Base-by-base conservation (phyloP, 2,888 invertebrate species). In the Syrista parreyssii region DNA sequence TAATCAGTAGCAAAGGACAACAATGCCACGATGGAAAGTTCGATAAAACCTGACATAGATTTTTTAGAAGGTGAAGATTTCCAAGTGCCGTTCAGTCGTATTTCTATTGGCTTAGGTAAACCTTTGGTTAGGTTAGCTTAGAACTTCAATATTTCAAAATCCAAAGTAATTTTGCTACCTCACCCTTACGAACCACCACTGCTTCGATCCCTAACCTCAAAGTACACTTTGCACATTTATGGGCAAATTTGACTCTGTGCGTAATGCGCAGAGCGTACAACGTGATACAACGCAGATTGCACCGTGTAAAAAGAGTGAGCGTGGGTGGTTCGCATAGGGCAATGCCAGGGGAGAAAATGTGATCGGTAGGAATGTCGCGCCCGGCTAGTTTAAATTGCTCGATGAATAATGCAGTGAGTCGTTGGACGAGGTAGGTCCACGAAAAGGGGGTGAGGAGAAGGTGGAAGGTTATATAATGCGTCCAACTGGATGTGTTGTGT, bases 401-500 rank as follows among this genome's bases (percentile, higher is more conserved):
- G 31, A 68, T 75, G 75, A 75, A 75, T 75, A 75, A 75, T 75
- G 75, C 68, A 75, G 31, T n/a, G 68, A 75, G 68, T 32, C 55
- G 30, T n/a, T 30, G 74, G 35, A 32, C 30, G 9, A 36, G 74
- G 33, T 34, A 0, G 40, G 68, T 6, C 11, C 12, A 34, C 6
- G 75, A 69, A 35, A 34, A 68, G 12, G 68, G 55, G 12, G 12
- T 11, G 35, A 4, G 33, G 68, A 34, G 68, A 23, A 69, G 34
- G 31, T n/a, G 40, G 35, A 23, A 31, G 23, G 74, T 31, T 35
- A 35, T 40, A 15, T 74, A 74, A 74, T 80, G 79, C 79, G n/a
- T 73, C 55, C 73, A 80, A 80, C 68, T 68, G n/a, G 76, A 79
- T 78, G 40, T 32, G 75, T 83, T 85, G 76, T 76, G 80, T 79